These are phyloP conservation scores for Mola mola DNA, from an alignment of 2,113 vertebrate species.

Conservation along the genomic window DNA sequence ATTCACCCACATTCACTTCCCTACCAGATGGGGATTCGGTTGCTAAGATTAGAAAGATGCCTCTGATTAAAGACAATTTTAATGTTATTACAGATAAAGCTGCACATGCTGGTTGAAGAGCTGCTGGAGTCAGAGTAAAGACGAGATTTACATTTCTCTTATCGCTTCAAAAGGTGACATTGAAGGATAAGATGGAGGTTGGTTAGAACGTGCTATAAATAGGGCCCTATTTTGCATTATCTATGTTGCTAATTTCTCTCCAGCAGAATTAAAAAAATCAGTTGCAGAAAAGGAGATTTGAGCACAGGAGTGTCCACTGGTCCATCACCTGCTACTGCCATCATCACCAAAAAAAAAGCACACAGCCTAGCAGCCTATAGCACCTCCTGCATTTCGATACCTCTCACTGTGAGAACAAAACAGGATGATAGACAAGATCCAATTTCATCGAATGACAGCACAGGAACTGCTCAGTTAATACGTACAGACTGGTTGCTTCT, in stretches of 20 bases:
- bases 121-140: background rate
- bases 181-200: slow-evolving; percentile 34
- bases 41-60: slow-evolving; percentile 63
- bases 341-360: slow-evolving; percentile 10
- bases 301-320: background rate
- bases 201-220: slow-evolving; percentile 48
- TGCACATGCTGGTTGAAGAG: slow-evolving; percentile 9
- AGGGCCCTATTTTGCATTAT: slow-evolving; percentile 40
- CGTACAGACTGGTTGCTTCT: background rate
- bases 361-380: slow-evolving; percentile 28
- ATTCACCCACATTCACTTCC: slow-evolving; percentile 57
- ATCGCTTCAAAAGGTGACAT: slow-evolving; percentile 50
- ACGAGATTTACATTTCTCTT: slow-evolving; percentile 22
- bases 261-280: background rate
- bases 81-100: slow-evolving; percentile 51
- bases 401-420: slow-evolving; percentile 2
- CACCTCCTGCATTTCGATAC: slow-evolving; percentile 9
- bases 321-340: slow-evolving; percentile 25
- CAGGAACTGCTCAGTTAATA: background rate
- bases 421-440: slow-evolving; percentile 30
- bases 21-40: slow-evolving; percentile 68
- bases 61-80: slow-evolving; percentile 64
- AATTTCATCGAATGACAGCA: slow-evolving; percentile 81
- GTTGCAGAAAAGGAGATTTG: background rate
- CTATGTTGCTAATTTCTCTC: slow-evolving; percentile 34